Conservation (phyloP, 1,140 invertebrate species). For the Drosophila repleta region DNA sequence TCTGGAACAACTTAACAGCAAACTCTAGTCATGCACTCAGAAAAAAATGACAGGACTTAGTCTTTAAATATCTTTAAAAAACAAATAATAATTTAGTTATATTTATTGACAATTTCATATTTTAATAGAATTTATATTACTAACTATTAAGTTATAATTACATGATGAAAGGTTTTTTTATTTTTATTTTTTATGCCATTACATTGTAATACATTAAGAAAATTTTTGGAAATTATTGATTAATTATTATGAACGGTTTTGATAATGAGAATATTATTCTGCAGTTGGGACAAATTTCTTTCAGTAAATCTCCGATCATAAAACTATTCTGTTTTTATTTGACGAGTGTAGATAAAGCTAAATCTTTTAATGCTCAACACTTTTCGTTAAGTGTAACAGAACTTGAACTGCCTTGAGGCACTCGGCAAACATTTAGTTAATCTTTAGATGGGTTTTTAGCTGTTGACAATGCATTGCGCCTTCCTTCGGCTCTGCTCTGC, state of each 20-base stretch:
- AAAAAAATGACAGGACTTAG: background rate
- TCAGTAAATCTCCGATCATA: too few species aligned
- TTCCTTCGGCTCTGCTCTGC: background rate
- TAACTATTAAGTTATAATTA: too few species aligned
- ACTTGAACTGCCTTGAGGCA: slow-evolving; percentile 10
- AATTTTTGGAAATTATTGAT: too few species aligned
- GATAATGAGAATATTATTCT: too few species aligned
- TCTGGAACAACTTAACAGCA: slow-evolving; percentile 6
- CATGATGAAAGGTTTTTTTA: too few species aligned
- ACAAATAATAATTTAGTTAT: background rate
- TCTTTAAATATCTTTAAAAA: background rate
- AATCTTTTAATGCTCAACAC: background rate
- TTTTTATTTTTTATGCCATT: too few species aligned
- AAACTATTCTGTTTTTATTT: too few species aligned
- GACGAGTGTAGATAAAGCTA: background rate
- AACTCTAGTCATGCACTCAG: background rate
- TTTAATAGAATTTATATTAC: too few species aligned
- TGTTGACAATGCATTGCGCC: slow-evolving; percentile 11
- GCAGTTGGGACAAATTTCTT: too few species aligned
- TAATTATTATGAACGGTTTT: too few species aligned
- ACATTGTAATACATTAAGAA: too few species aligned
- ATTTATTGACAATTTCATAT: too few species aligned
- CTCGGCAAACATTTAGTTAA: slow-evolving; percentile 46
- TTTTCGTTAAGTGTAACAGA: slow-evolving; percentile 1
- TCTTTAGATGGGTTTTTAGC: slow-evolving; percentile 30